phyloP scores from a whole-genome alignment of 2,797 vertebrate genomes.

The Bryconaethiops microstoma region DNA sequence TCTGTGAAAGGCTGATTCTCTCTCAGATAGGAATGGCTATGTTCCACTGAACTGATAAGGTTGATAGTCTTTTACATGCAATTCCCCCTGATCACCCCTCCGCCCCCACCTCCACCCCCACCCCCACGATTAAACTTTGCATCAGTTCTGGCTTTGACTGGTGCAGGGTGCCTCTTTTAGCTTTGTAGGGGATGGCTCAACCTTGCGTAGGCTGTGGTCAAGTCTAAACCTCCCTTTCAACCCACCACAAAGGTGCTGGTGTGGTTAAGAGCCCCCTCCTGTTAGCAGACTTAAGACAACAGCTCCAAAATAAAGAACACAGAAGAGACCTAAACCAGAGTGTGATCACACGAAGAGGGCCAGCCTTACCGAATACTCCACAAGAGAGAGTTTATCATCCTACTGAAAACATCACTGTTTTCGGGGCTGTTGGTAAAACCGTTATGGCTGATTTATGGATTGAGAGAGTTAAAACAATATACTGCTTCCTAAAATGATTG shows the following conservation, averaged over 20 bases:
- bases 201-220: constrained; percentile 41
- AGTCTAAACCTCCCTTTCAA: constrained; percentile 31
- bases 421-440: too few relatives aligned
- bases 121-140: not conserved
- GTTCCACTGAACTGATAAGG: constrained; percentile 10
- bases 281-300: not conserved
- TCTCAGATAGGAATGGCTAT: not conserved
- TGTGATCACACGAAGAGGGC: too few relatives aligned
- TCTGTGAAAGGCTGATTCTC: constrained; percentile 7
- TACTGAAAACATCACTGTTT: too few relatives aligned
- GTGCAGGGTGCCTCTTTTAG: not conserved
- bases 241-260: constrained; percentile 37
- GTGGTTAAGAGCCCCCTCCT: constrained; percentile 27
- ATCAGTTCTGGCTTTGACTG: not conserved
- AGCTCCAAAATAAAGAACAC: too few relatives aligned
- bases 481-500: too few relatives aligned
- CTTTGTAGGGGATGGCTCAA: not conserved
- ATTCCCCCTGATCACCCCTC: too few relatives aligned
- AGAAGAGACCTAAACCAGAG: too few relatives aligned
- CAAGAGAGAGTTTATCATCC: too few relatives aligned
- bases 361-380: too few relatives aligned
- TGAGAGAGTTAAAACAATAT: too few relatives aligned
- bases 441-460: too few relatives aligned
- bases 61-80: not conserved
- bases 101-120: too few relatives aligned